phyloP scores from a whole-genome alignment of 2,113 vertebrate species.

The Trichechus manatus region DNA sequence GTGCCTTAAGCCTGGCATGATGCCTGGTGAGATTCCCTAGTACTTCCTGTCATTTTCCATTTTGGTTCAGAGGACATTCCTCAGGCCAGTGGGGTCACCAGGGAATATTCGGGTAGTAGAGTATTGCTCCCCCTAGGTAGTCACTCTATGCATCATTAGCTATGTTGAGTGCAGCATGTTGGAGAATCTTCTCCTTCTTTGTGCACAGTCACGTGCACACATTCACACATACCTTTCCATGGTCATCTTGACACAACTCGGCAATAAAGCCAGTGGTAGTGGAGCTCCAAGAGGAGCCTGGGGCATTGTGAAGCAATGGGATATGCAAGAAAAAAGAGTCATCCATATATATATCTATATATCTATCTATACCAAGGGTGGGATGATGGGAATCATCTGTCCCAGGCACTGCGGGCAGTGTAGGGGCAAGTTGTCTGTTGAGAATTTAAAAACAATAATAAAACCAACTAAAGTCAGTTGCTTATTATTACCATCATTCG shows the following conservation, averaged over 20 bases:
- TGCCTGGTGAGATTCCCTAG: background rate
- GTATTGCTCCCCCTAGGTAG: background rate
- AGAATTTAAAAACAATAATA: background rate
- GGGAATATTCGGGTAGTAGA: background rate
- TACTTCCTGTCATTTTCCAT: background rate
- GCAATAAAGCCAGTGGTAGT: background rate
- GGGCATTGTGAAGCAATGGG: background rate
- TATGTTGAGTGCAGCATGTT: background rate
- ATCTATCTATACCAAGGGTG: background rate
- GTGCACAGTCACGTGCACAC: fast-evolving
- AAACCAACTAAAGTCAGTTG: background rate
- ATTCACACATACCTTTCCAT: background rate
- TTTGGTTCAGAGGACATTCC: background rate
- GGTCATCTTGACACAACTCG: no score
- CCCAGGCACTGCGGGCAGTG: background rate
- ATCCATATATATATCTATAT: background rate
- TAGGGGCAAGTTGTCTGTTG: background rate
- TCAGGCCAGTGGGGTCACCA: background rate
- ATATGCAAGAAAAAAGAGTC: background rate
- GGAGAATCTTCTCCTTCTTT: background rate
- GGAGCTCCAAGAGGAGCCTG: background rate
- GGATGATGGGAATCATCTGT: background rate
- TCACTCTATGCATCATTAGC: background rate
- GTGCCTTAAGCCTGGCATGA: fast-evolving
- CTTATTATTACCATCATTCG: background rate